Conservation (phyloP, 1,140 invertebrate species). For the Drosophila watanabei region DNA sequence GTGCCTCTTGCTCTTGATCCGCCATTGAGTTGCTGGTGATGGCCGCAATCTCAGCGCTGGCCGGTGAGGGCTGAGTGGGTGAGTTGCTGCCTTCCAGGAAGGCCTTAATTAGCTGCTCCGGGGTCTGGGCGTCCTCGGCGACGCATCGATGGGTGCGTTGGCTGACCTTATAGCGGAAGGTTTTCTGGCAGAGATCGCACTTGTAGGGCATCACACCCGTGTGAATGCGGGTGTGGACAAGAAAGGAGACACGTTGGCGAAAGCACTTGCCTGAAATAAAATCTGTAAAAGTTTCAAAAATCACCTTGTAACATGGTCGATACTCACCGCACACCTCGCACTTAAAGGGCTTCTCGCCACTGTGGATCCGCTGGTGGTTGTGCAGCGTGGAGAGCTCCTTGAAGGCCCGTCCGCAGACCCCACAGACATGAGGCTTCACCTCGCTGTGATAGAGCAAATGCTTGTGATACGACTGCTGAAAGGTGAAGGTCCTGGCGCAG, state of each 20-base stretch:
- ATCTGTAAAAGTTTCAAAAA: not conserved
- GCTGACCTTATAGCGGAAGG: constrained; percentile 94
- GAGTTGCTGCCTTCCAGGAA: constrained; percentile 57
- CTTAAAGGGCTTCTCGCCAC: constrained; percentile 96
- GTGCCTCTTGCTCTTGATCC: constrained; percentile 63
- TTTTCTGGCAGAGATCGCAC: constrained; percentile 93
- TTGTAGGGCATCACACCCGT: constrained; percentile 89
- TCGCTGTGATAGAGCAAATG: constrained; percentile 94
- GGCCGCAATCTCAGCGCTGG: constrained; percentile 48
- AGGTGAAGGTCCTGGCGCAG: constrained; percentile 95
- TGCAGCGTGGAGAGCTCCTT: constrained; percentile 95
- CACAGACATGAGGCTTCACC: constrained; percentile 93
- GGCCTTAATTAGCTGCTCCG: constrained; percentile 77
- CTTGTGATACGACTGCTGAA: constrained; percentile 96
- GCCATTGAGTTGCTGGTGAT: constrained; percentile 42
- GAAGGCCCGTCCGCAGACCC: constrained; percentile 92
- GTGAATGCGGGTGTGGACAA: constrained; percentile 94
- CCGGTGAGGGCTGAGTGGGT: constrained; percentile 46
- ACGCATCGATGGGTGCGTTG: constrained; percentile 92
- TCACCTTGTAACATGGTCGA: not conserved
- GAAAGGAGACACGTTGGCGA: constrained; percentile 93
- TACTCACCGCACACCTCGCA: constrained; percentile 94
- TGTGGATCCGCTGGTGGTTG: constrained; percentile 94
- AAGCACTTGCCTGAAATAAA: constrained; percentile 91
- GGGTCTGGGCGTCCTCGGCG: constrained; percentile 55